Conservation (phyloP, 2,888 invertebrate species). For the Oscheius myriophilus region DNA sequence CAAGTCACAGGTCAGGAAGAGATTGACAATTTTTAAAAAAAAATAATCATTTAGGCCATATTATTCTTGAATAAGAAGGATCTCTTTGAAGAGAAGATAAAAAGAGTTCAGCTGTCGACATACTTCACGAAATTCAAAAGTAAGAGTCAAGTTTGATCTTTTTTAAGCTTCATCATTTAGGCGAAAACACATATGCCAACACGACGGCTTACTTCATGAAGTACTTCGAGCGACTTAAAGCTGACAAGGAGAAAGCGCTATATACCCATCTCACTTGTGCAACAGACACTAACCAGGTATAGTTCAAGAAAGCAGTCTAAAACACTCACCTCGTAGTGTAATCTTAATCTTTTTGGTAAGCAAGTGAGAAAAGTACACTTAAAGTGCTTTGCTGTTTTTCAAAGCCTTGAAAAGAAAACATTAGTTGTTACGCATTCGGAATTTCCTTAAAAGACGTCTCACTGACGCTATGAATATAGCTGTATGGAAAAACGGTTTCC, state of each 20-base stretch:
- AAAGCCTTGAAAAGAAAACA: no score
- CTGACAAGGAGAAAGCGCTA: constrained; percentile 63
- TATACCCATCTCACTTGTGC: constrained; percentile 67
- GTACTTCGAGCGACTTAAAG: constrained; percentile 57
- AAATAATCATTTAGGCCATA: constrained; percentile 82
- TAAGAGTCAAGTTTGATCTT: constrained; percentile 17
- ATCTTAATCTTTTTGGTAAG: no score
- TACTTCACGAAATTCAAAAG: constrained; percentile 61
- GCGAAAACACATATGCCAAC: constrained; percentile 54
- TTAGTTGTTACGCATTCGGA: no score
- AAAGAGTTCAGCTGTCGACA: constrained; percentile 44
- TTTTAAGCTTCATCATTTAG: constrained; percentile 32
- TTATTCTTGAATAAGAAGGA: constrained; percentile 81
- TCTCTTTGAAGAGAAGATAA: constrained; percentile 63
- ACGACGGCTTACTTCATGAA: constrained; percentile 56
- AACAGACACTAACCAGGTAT: constrained; percentile 64
- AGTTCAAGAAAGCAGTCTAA: neutral
- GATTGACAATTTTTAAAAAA: no score
- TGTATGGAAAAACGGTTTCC: no score
- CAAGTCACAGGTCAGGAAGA: constrained; percentile 27
- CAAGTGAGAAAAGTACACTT: no score
- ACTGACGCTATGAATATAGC: no score
- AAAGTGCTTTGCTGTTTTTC: no score
- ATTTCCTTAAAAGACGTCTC: no score
- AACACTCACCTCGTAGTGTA: no score